These are phyloP conservation scores for Rhinatrema bivittatum DNA, from an alignment of 2,797 vertebrate genomes.

Conservation along the genomic window DNA sequence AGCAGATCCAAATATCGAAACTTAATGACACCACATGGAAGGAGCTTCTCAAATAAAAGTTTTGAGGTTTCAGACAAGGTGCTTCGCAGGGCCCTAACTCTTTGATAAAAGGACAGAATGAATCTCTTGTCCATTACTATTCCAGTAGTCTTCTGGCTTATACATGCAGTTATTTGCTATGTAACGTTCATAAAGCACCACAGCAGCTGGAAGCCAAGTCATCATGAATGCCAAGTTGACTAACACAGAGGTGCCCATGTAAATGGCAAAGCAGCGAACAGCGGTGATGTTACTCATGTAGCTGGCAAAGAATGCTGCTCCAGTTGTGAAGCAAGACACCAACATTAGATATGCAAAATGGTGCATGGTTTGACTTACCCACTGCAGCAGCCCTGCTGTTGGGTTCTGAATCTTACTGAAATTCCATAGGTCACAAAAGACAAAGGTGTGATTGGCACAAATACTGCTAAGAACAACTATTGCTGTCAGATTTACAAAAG, in stretches of 20 bases:
- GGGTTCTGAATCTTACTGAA: constrained; percentile 81
- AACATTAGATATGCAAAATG: constrained; percentile 87
- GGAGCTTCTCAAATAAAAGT: constrained; percentile 85
- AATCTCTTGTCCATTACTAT: constrained; percentile 74
- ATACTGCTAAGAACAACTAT: constrained; percentile 80
- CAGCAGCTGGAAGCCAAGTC: constrained; percentile 84
- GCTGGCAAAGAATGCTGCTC: constrained; percentile 84
- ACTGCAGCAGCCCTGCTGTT: constrained; percentile 70
- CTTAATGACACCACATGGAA: constrained; percentile 93
- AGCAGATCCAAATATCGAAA: constrained; percentile 98
- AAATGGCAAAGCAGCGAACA: constrained; percentile 87
- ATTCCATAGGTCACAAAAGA: constrained; percentile 89
- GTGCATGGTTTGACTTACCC: constrained; percentile 83
- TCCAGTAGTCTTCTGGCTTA: constrained; percentile 69
- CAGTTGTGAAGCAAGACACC: constrained; percentile 81
- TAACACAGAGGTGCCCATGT: constrained; percentile 81
- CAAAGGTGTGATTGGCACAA: constrained; percentile 85
- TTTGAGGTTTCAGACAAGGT: constrained; percentile 76
- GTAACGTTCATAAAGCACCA: constrained; percentile 79
- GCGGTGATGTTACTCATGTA: constrained; percentile 89
- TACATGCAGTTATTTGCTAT: constrained; percentile 59
- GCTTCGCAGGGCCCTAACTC: constrained; percentile 68
- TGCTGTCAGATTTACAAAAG: constrained; percentile 76
- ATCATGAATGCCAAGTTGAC: constrained; percentile 74
- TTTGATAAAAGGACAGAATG: constrained; percentile 65